These are phyloP conservation scores for Oscarella lobularis DNA, from an alignment of 37 sponge, comb jelly and placozoan species.

Conservation along the genomic window DNA sequence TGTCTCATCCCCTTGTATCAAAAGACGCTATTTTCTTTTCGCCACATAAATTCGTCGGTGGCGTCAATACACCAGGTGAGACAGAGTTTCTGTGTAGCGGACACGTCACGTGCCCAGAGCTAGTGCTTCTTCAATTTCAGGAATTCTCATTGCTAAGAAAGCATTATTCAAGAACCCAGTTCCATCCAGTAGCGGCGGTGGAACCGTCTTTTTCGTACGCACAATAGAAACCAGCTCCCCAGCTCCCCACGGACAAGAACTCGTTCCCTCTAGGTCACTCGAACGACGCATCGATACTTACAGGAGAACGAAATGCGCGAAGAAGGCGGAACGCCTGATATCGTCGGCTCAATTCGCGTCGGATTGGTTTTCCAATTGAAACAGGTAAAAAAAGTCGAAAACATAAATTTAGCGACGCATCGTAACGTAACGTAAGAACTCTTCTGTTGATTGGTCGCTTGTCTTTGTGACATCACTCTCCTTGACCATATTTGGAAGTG, in stretches of 20 bases:
- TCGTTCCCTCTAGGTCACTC: constrained; percentile 34
- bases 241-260: not conserved
- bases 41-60: constrained; percentile 87
- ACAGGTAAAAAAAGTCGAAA: too few relatives aligned
- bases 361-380: constrained; percentile 78
- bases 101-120: too few relatives aligned
- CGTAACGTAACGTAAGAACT: too few relatives aligned
- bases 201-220: constrained; percentile 84
- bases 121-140: too few relatives aligned
- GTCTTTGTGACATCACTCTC: too few relatives aligned
- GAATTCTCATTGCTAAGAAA: constrained; percentile 81
- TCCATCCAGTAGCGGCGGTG: constrained; percentile 66
- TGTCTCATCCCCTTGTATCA: constrained; percentile 25
- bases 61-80: constrained; percentile 62
- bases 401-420: too few relatives aligned
- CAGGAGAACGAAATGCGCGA: constrained; percentile 65
- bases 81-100: too few relatives aligned
- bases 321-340: constrained; percentile 85
- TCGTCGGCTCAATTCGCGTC: constrained; percentile 69
- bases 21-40: constrained; percentile 89
- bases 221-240: not conserved
- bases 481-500: too few relatives aligned
- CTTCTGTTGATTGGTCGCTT: too few relatives aligned
- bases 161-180: constrained; percentile 37
- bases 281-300: constrained; percentile 41